Percentiles rank a stretch among this genome's conserved stretches.
phyloP scores from a whole-genome alignment of 1,140 invertebrate species.

The Wasmannia auropunctata region DNA sequence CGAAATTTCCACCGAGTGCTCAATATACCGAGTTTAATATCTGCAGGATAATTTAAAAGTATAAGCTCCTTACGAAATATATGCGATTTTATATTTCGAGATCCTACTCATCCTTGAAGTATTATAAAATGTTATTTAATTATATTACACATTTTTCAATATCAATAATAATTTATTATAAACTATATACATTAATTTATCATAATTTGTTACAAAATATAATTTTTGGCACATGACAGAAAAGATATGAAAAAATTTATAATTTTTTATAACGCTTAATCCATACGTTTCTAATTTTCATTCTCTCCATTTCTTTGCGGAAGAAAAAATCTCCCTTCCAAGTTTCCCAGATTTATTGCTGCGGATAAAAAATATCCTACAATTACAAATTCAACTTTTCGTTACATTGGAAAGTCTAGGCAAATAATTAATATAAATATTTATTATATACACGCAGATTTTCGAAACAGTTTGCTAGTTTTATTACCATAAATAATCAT shows the following conservation, averaged over 20 bases:
- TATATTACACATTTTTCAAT: background rate
- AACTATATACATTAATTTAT: background rate
- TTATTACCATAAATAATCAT: background rate
- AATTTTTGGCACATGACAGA: background rate
- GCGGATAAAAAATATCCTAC: background rate
- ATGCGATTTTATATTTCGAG: background rate
- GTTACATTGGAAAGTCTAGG: background rate
- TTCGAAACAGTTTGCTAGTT: background rate
- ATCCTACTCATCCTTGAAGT: background rate
- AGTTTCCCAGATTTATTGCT: background rate
- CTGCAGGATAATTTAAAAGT: background rate
- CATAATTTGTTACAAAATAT: background rate
- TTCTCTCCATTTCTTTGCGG: background rate
- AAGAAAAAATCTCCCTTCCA: background rate
- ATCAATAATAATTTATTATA: background rate
- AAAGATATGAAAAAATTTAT: background rate
- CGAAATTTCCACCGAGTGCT: conserved; percentile 10
- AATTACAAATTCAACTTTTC: background rate
- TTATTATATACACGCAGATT: background rate
- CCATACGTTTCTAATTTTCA: background rate
- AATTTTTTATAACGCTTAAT: background rate
- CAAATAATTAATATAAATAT: background rate
- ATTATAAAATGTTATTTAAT: background rate
- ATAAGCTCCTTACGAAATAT: background rate
- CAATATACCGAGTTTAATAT: background rate